Percentiles rank a stretch among this genome's conserved stretches.
Evolutionary conservation across 2,888 invertebrate species (phyloP).

Genomic region (Coremacera marginata): DNA sequence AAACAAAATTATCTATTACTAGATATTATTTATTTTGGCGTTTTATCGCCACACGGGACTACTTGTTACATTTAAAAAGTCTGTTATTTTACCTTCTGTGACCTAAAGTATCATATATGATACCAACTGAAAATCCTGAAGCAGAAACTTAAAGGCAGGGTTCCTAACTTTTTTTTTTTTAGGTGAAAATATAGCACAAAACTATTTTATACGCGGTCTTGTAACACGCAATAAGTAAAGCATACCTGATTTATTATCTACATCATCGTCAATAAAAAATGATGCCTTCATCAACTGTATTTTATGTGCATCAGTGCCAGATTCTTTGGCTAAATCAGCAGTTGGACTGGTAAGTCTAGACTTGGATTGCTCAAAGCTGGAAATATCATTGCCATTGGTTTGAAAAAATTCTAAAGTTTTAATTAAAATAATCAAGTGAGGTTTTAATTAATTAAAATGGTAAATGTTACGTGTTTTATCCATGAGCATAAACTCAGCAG

Average conservation of each 20-base stretch:
- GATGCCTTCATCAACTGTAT: constrained; percentile 89
- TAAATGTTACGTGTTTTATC: constrained; percentile 64
- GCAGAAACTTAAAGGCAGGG: no score
- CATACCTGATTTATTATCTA: constrained; percentile 60
- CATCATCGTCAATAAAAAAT: constrained; percentile 71
- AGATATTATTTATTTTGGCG: no score
- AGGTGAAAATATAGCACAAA: no score
- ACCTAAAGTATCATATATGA: no score
- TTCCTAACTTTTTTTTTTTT: no score
- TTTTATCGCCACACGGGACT: no score
- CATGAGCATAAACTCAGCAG: constrained; percentile 62
- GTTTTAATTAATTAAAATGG: neutral
- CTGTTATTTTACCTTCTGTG: no score
- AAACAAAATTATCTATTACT: no score
- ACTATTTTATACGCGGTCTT: no score
- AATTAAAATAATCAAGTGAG: neutral
- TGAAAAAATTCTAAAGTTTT: constrained; percentile 59
- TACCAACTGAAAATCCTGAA: no score
- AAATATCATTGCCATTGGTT: constrained; percentile 56
- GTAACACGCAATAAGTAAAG: no score
- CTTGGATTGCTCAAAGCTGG: constrained; percentile 56
- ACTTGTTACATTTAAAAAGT: no score
- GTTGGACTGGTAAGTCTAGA: constrained; percentile 72
- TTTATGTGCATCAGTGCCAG: constrained; percentile 76
- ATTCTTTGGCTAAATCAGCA: constrained; percentile 74